Base-by-base conservation (phyloP, 2,797 vertebrate genomes). In the Chaetodon trifasciatus region DNA sequence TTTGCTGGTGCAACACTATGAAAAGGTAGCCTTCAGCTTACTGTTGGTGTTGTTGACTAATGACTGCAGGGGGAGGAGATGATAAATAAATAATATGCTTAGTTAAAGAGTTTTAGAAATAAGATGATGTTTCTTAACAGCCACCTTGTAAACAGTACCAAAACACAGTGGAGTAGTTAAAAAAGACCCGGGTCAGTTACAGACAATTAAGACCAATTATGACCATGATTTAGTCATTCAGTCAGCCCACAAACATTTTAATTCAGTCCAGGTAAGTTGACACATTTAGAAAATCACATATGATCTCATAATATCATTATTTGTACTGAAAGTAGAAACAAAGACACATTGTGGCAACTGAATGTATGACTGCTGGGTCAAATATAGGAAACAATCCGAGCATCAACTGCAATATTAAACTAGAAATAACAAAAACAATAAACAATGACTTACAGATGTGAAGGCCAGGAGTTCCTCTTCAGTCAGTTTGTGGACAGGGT, bases 381-480 rank as follows among this genome's bases (percentile, higher is more conserved):
- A 62, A 58, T 37, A 47, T 21, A 39, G n/a, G 12, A 28, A 12
- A 23, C 9, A 24, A 42, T 19, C 8, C 1, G 0, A 55, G 39
- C 12, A 57, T 44, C 7, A 42, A n/a, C 47, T 52, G 21, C 5
- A 39, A 50, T n/a, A 16, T 52, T 32, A 10, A 46, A 44, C 13
- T 9, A 44, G 8, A 42, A 47, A 52, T 55, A 15, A 46, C 12
- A 65, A 46, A 46, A 50, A 57, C 6, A 56, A 56, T 8, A 15
- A 49, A 61, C 1, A 10, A 28, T 11, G 13, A 95, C 97, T 97
- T 94, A 99, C 98, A n/a, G 97, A 96, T 39, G 96, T 97, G 93
- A 99, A 99, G 73, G 97, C 96, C 76, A 98, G 89, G 61, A 99
- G 94, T 86, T 99, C 97, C 89, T 99, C 98, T 67, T 96, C 96